Evolutionary conservation across 1,140 invertebrate species (phyloP).

Genomic region (Acromyrmex charruanus): DNA sequence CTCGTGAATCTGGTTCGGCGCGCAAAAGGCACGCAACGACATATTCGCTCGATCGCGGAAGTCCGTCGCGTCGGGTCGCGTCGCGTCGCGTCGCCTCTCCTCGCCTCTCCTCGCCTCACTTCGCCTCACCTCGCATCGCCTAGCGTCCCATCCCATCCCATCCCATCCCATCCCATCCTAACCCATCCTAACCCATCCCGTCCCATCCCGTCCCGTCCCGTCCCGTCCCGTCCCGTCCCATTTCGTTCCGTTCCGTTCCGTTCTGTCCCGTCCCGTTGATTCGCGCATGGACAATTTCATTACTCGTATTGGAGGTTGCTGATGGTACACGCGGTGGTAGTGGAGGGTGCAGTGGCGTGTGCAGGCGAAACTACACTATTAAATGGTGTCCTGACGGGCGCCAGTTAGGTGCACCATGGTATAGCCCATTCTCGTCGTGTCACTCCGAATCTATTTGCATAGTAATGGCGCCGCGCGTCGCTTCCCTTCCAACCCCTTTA

Average conservation of each 20-base stretch:
- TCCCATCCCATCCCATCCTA: no score
- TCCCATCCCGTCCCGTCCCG: background rate
- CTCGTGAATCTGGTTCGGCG: constrained; percentile 72
- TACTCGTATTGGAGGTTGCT: constrained; percentile 80
- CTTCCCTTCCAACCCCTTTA: constrained; percentile 62
- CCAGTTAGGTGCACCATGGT: constrained; percentile 79
- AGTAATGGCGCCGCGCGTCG: constrained; percentile 80
- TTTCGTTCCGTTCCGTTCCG: background rate
- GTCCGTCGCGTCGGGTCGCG: constrained; percentile 56
- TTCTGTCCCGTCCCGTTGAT: constrained; percentile 49
- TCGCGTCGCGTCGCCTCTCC: background rate
- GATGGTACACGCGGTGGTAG: constrained; percentile 43
- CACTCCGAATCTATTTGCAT: constrained; percentile 86
- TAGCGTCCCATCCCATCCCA: no score
- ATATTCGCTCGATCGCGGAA: constrained; percentile 76
- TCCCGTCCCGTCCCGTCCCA: constrained; percentile 39
- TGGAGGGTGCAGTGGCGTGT: constrained; percentile 68
- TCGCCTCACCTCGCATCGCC: no score
- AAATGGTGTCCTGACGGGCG: constrained; percentile 83
- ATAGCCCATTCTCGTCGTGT: constrained; percentile 82
- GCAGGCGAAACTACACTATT: constrained; percentile 84
- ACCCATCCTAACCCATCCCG: background rate
- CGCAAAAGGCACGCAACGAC: constrained; percentile 76
- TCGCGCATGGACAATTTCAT: constrained; percentile 85
- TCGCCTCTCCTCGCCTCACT: background rate